Base-by-base conservation (phyloP, 2,113 vertebrate species). In the Dromaius novaehollandiae region DNA sequence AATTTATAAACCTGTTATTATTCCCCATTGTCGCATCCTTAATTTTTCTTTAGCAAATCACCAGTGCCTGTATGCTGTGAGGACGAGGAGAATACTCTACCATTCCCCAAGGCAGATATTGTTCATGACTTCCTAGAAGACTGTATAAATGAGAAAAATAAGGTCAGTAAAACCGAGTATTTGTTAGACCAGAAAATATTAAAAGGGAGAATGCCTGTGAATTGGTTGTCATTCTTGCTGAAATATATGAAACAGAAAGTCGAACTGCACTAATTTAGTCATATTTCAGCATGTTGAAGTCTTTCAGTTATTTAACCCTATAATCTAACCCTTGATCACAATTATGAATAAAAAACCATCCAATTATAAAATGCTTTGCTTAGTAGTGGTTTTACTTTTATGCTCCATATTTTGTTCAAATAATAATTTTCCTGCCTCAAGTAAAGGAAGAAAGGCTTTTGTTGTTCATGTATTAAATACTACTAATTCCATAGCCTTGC, bases 1-100 rank as follows among this genome's bases (percentile, higher is more conserved):
- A 7, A 13, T 61, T 50, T 53, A 22, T 48, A 74, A 87, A 82
- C 51, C 10, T 42, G 9, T 70, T 90, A 0, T 55, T 76, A 11
- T 34, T 76, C 64, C 82, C 13, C 1, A 2, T 53, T 75, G 38
- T 38, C 38, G 7, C 38, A n/a, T 58, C n/a, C 78, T 80, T 94
- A 50, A 89, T 86, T 63, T 86, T 40, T 87, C 65, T 73, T 64
- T 85, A 98, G 98, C 80, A 97, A 98, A 75, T 89, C 97, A 81
- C 97, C 96, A 28, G 97, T 96, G 44, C 97, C 98, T 58, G 96
- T 94, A 56, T 77, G 80, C 42, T 95, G 86, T 64, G 95, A 95
- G 84, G 97, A 96, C 42, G 21, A 85, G 75, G 97, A 97, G 48
- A 61, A 66, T 36, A 48, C 75, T 90, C 87, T 90, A 21, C 78